Conservation (phyloP, 53 echinoderm and acorn worm species). For the Patiria pectinifera region DNA sequence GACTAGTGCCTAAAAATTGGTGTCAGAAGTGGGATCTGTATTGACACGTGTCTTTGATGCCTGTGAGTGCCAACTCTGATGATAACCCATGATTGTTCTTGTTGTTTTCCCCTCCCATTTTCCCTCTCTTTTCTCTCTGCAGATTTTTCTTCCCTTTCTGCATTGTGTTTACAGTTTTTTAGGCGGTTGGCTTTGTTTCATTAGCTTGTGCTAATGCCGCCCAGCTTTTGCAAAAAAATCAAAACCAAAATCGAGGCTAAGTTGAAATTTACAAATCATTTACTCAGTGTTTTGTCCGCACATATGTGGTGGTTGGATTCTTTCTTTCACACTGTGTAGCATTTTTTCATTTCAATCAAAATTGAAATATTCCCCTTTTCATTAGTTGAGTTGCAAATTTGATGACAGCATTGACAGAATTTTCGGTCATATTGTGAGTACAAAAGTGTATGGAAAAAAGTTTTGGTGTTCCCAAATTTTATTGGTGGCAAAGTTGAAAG, state of each 20-base stretch:
- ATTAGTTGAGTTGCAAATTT: not conserved
- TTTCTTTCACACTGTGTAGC: constrained; percentile 33
- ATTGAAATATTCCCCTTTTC: not conserved
- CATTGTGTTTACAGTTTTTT: constrained; percentile 43
- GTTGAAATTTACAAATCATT: constrained; percentile 25
- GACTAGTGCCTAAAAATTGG: not conserved
- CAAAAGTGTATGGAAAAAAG: not conserved
- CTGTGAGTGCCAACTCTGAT: not conserved
- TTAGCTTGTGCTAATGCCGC: constrained; percentile 28
- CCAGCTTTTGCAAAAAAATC: not conserved
- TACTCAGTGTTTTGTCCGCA: not conserved
- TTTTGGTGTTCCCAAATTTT: not conserved
- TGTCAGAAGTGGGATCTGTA: constrained; percentile 21
- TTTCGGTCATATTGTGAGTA: not conserved
- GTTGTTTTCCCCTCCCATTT: not conserved
- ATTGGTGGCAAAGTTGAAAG: not conserved
- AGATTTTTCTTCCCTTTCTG: constrained; percentile 44
- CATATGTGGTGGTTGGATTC: constrained; percentile 39
- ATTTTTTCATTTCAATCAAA: not conserved
- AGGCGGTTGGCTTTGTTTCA: constrained; percentile 23
- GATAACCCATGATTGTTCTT: constrained; percentile 32
- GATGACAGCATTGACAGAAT: not conserved
- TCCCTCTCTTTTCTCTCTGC: constrained; percentile 25
- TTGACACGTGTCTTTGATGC: not conserved
- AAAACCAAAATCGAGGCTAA: constrained; percentile 41